These are phyloP conservation scores for Megalopta genalis DNA, from an alignment of 1,140 invertebrate genomes.

Conservation along the genomic window DNA sequence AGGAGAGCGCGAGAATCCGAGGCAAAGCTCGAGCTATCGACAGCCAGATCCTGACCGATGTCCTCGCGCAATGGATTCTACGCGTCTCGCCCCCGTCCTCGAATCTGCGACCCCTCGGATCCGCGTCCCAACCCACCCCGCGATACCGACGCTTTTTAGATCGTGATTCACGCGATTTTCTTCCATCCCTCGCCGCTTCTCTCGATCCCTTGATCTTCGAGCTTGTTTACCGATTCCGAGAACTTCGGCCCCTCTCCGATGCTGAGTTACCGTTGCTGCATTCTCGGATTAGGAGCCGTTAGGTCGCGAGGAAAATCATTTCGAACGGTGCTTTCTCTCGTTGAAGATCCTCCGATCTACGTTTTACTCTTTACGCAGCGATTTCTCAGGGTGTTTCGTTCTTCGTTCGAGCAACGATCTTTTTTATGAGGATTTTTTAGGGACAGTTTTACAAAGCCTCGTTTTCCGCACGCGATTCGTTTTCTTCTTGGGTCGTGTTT, in stretches of 20 bases:
- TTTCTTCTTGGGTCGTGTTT: too few relatives aligned
- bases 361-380: too few relatives aligned
- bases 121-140: too few relatives aligned
- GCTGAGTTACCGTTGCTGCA: neutral
- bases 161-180: conserved; percentile 40
- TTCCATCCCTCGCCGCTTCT: neutral
- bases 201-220: neutral
- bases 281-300: neutral
- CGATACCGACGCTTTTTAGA: conserved; percentile 3
- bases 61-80: conserved; percentile 62
- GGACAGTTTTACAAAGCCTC: too few relatives aligned
- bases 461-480: too few relatives aligned
- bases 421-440: too few relatives aligned
- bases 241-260: neutral
- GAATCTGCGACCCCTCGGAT: too few relatives aligned
- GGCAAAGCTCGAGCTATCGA: conserved; percentile 71
- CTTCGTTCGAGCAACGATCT: neutral
- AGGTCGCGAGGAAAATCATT: neutral
- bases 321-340: too few relatives aligned
- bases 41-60: conserved; percentile 78
- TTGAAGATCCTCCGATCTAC: too few relatives aligned
- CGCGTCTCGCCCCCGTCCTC: neutral
- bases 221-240: neutral
- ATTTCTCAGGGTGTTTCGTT: too few relatives aligned
- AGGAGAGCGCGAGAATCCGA: conserved; percentile 63